Conservation (phyloP, 2,888 invertebrate species). For the Trisateles emortualis region DNA sequence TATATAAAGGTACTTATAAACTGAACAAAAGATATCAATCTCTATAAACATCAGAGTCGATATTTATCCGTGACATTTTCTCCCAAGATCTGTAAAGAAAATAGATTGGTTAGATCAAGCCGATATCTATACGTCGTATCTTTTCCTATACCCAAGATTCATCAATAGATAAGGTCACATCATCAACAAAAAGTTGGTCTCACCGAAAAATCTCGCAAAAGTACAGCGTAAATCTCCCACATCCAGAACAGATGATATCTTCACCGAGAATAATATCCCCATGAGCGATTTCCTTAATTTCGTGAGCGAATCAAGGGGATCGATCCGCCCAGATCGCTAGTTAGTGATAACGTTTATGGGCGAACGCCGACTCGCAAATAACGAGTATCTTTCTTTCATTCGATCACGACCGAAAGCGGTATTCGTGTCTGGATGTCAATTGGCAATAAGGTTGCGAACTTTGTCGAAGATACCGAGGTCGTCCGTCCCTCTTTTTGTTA, state of each 20-base stretch:
- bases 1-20: neutral
- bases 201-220: slow-evolving; percentile 61
- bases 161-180: slow-evolving; percentile 42
- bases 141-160: slow-evolving; percentile 32
- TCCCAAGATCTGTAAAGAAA: slow-evolving; percentile 7
- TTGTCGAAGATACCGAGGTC: slow-evolving; percentile 58
- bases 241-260: slow-evolving; percentile 69
- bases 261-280: slow-evolving; percentile 81
- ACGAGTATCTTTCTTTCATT: slow-evolving; percentile 75
- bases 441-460: slow-evolving; percentile 79
- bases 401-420: slow-evolving; percentile 75
- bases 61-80: slow-evolving; percentile 4
- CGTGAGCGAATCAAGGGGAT: slow-evolving; percentile 83
- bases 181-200: slow-evolving; percentile 42
- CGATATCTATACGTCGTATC: slow-evolving; percentile 9
- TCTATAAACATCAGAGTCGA: neutral
- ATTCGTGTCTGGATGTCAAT: slow-evolving; percentile 83
- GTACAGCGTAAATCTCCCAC: slow-evolving; percentile 68
- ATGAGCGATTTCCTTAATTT: slow-evolving; percentile 87
- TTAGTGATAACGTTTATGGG: slow-evolving; percentile 83
- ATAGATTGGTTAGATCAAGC: slow-evolving; percentile 1
- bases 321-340: slow-evolving; percentile 84
- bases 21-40: neutral
- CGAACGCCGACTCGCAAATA: slow-evolving; percentile 75
- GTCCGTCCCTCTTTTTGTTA: slow-evolving; percentile 62